These are phyloP conservation scores for Heliocidaris tuberculata DNA, from an alignment of 35 echinoderm and acorn worm genomes.

Conservation along the genomic window DNA sequence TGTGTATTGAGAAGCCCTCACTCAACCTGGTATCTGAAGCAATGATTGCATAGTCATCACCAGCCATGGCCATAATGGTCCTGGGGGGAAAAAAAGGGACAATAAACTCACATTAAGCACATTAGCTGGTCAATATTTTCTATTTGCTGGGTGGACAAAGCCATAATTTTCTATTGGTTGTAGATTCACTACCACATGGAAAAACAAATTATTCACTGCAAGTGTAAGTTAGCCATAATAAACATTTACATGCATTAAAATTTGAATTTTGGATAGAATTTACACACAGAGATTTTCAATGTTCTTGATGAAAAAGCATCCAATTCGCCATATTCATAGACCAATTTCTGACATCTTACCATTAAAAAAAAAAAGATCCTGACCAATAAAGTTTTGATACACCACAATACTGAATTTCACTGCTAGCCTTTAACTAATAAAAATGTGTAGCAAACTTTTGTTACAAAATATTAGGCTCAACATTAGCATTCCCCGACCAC, in stretches of 20 bases:
- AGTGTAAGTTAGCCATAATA: not conserved
- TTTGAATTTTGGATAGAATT: not conserved
- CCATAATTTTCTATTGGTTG: not conserved
- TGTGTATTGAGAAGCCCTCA: slow-evolving; percentile 97
- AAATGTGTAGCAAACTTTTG: no score
- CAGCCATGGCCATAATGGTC: slow-evolving; percentile 86
- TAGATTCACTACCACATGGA: not conserved
- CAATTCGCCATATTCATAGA: no score
- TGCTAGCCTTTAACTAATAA: no score
- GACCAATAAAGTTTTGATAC: no score
- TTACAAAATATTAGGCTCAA: no score
- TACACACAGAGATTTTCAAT: no score
- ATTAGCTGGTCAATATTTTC: not conserved
- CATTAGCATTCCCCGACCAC: no score
- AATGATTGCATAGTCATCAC: slow-evolving; percentile 95
- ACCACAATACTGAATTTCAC: no score
- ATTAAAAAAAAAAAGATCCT: no score
- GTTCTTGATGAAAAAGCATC: no score
- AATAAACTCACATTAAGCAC: not conserved
- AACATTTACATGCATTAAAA: not conserved
- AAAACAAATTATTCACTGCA: not conserved
- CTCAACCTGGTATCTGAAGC: slow-evolving; percentile 97
- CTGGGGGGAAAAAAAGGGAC: slow-evolving; percentile 59
- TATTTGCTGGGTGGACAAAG: no score
- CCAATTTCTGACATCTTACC: no score